phyloP scores from a whole-genome alignment of 1,140 invertebrate species.

The Parapsyche elsis region DNA sequence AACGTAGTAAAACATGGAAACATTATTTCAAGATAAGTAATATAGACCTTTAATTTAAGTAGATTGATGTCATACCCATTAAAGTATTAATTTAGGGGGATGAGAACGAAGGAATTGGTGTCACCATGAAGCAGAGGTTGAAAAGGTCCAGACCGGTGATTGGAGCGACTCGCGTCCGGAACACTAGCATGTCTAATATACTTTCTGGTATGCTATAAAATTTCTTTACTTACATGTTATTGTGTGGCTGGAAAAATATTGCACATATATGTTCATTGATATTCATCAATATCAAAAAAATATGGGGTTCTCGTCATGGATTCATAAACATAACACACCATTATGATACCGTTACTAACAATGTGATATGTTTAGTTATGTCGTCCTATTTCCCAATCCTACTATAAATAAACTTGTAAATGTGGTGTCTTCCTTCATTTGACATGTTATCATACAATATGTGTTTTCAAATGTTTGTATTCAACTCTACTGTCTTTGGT shows the following conservation, averaged over 20 bases:
- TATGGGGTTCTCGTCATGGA: slow-evolving; percentile 19
- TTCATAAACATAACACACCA: slow-evolving; percentile 9
- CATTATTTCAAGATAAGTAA: too few relatives aligned
- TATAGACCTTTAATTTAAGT: not conserved
- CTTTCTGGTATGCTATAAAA: slow-evolving; percentile 51
- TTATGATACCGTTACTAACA: not conserved
- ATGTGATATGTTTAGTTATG: slow-evolving; percentile 5
- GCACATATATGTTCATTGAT: slow-evolving; percentile 32
- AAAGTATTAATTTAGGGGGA: slow-evolving; percentile 55
- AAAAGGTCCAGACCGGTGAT: slow-evolving; percentile 40
- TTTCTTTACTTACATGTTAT: slow-evolving; percentile 43
- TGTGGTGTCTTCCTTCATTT: slow-evolving; percentile 21
- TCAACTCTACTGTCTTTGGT: too few relatives aligned
- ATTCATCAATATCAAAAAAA: slow-evolving; percentile 10
- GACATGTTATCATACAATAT: too few relatives aligned
- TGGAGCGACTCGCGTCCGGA: slow-evolving; percentile 31
- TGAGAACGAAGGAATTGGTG: slow-evolving; percentile 43
- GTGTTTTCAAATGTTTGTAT: too few relatives aligned
- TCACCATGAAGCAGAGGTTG: slow-evolving; percentile 36
- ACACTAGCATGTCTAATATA: slow-evolving; percentile 49
- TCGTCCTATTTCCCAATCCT: slow-evolving; percentile 21
- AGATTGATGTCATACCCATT: slow-evolving; percentile 45
- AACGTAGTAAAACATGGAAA: too few relatives aligned
- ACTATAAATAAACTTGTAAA: not conserved
- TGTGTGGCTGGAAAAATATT: slow-evolving; percentile 57